These are phyloP conservation scores for Smithornis capensis DNA, from an alignment of 2,113 vertebrate genomes.

Conservation along the genomic window DNA sequence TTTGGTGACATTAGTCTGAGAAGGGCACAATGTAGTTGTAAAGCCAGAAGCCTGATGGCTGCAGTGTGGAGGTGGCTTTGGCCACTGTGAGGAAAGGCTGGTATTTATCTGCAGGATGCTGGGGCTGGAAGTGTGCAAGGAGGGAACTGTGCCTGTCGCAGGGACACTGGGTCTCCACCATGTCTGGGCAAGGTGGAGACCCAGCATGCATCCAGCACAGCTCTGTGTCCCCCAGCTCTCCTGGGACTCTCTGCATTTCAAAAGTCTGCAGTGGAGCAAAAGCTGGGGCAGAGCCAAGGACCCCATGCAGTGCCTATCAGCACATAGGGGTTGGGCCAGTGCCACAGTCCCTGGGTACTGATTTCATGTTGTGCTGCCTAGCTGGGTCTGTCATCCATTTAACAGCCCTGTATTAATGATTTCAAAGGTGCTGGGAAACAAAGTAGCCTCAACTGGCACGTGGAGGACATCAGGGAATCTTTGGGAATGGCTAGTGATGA, in stretches of 20 bases:
- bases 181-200: not conserved
- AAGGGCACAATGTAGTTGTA: not conserved
- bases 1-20: accelerated
- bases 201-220: not conserved
- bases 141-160: not conserved
- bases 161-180: accelerated
- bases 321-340: accelerated
- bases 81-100: not conserved
- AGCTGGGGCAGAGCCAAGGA: not conserved
- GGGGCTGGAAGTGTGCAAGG: not conserved
- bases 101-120: not conserved
- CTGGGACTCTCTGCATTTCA: not conserved
- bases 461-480: not conserved
- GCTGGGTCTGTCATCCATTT: not conserved
- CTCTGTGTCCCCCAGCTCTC: not conserved
- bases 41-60: accelerated
- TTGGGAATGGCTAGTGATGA: not conserved
- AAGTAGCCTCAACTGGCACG: accelerated
- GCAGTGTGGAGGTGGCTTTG: not conserved
- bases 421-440: not conserved
- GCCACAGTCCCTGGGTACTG: not conserved
- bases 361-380: not conserved
- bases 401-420: not conserved
- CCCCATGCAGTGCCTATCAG: not conserved
- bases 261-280: not conserved